phyloP scores from a whole-genome alignment of 53 echinoderm and acorn worm species.

The Holothuria leucospilota region DNA sequence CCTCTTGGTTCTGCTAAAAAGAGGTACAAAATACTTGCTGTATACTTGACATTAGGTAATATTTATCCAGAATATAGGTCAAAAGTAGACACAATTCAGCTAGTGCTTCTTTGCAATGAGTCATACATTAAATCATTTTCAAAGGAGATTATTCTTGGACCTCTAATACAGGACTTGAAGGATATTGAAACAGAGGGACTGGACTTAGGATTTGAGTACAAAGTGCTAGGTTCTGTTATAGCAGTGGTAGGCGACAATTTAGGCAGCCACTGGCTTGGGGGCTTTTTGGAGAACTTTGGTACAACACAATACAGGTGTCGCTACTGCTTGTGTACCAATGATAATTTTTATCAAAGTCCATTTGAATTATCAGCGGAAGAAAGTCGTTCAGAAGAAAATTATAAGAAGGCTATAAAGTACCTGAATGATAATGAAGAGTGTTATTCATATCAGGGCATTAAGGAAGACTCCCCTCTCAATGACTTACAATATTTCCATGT shows the following conservation, averaged over 20 bases:
- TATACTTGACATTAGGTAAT: not conserved
- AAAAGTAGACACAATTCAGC: slow-evolving; percentile 10
- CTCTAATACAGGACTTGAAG: not conserved
- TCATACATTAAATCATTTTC: not conserved
- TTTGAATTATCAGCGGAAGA: not conserved
- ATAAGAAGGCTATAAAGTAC: not conserved
- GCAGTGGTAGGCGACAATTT: not conserved
- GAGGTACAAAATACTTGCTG: not conserved
- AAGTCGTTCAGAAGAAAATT: not conserved
- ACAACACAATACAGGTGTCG: not conserved
- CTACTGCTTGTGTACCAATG: not conserved
- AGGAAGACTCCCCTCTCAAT: not conserved
- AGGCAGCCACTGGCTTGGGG: not conserved
- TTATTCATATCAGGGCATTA: not conserved
- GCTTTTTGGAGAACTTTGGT: not conserved
- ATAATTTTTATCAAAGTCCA: not conserved
- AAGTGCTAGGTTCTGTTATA: not conserved
- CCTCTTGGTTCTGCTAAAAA: not conserved
- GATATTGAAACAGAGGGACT: not conserved
- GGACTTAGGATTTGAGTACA: not conserved
- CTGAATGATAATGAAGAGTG: not conserved
- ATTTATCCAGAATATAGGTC: not conserved
- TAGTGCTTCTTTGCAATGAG: slow-evolving; percentile 13
- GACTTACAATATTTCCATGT: too few species aligned
- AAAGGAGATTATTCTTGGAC: not conserved